Conservation (phyloP, 2,113 vertebrate genomes). For the Callospermophilus lateralis region DNA sequence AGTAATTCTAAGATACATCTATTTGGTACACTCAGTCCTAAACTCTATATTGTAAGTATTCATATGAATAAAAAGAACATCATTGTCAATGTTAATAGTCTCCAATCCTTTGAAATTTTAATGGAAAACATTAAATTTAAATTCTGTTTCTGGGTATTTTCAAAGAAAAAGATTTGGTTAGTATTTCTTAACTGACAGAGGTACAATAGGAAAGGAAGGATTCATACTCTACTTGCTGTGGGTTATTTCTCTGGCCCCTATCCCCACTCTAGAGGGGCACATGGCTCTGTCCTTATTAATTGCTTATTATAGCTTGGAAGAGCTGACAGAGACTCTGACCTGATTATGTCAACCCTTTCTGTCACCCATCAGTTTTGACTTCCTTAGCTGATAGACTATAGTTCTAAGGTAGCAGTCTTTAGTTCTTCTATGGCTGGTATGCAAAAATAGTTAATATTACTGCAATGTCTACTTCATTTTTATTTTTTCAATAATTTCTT, state of each 20-base stretch:
- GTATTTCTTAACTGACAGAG: background rate
- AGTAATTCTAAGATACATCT: background rate
- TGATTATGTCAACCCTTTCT: slow-evolving; percentile 37
- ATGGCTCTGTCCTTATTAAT: background rate
- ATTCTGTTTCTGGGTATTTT: background rate
- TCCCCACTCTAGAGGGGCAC: background rate
- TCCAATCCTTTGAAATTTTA: background rate
- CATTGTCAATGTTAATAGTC: background rate
- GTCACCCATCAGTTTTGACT: background rate
- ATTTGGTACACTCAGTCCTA: background rate
- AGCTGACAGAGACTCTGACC: slow-evolving; percentile 4
- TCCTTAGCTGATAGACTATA: background rate
- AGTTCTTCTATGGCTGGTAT: background rate
- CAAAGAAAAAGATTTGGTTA: background rate
- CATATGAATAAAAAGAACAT: background rate
- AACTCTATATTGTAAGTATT: background rate
- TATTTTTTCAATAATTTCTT: background rate
- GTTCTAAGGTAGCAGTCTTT: background rate
- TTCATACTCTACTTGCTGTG: background rate
- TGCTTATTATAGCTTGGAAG: slow-evolving; percentile 21
- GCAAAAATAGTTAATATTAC: background rate
- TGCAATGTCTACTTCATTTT: background rate
- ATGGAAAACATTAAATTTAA: background rate
- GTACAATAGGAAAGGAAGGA: background rate
- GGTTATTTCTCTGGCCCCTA: background rate